These are phyloP conservation scores for Lepisosteus osseus DNA, from an alignment of 2,113 vertebrate species.

Conservation along the genomic window DNA sequence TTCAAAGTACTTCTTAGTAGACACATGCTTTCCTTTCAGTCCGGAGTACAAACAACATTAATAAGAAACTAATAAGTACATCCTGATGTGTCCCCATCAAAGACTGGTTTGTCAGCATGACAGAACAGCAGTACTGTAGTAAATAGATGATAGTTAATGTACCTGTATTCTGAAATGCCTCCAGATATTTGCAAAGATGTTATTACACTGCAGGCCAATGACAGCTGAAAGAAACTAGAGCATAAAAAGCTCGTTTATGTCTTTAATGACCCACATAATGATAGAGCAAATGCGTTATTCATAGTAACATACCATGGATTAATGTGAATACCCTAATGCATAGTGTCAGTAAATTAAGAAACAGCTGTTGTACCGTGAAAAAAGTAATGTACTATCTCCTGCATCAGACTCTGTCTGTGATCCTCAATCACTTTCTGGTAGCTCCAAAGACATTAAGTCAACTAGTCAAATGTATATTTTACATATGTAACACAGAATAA, in stretches of 20 bases:
- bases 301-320: constrained; percentile 70
- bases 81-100: too few relatives aligned
- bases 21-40: too few relatives aligned
- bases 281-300: constrained; percentile 73
- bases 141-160: constrained; percentile 56
- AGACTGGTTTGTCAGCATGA: not conserved
- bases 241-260: constrained; percentile 77
- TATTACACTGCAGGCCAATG: constrained; percentile 76
- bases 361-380: constrained; percentile 73
- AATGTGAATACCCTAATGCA: constrained; percentile 71
- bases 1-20: too few relatives aligned
- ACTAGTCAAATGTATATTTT: too few relatives aligned
- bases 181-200: constrained; percentile 54
- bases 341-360: constrained; percentile 76
- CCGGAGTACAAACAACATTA: too few relatives aligned
- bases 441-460: not conserved
- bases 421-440: not conserved
- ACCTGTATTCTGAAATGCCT: constrained; percentile 55
- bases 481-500: too few relatives aligned
- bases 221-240: constrained; percentile 72
- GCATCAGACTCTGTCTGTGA: constrained; percentile 9
- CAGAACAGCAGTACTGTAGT: constrained; percentile 45
- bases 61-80: too few relatives aligned
- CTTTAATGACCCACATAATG: constrained; percentile 86
- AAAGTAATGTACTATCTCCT: constrained; percentile 23